These are phyloP conservation scores for Melospiza georgiana DNA, from an alignment of 2,113 vertebrate species.

Conservation along the genomic window DNA sequence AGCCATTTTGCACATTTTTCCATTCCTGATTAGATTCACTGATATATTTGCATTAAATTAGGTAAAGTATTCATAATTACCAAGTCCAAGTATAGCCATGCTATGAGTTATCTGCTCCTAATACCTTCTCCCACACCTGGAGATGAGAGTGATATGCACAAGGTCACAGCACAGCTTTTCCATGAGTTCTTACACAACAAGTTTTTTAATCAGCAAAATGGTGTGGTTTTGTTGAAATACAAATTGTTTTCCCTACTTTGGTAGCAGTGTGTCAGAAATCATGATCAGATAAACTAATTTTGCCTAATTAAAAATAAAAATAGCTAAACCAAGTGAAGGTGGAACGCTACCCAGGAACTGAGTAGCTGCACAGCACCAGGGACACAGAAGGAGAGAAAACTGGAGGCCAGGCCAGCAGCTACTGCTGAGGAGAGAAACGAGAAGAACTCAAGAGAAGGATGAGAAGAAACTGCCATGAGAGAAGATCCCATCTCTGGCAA, in stretches of 20 bases:
- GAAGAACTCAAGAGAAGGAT: background rate
- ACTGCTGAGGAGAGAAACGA: background rate
- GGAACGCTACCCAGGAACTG: background rate
- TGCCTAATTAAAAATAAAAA: background rate
- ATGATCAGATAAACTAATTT: background rate
- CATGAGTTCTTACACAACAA: background rate
- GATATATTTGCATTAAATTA: background rate
- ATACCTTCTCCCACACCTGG: background rate
- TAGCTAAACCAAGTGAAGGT: background rate
- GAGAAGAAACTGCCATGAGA: background rate
- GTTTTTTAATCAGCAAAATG: background rate
- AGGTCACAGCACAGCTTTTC: background rate
- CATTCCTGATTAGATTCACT: background rate
- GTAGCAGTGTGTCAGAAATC: background rate
- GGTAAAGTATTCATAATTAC: background rate
- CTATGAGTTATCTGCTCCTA: background rate
- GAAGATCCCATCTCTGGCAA: background rate
- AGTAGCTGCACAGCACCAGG: background rate
- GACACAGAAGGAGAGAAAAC: background rate
- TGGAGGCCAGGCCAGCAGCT: background rate
- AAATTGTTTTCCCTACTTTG: background rate
- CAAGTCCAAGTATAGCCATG: background rate
- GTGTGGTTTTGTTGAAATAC: background rate
- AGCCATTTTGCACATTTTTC: background rate
- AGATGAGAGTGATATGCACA: background rate